phyloP scores from a whole-genome alignment of 2,797 vertebrate genomes.

The Enteromius argenteus region DNA sequence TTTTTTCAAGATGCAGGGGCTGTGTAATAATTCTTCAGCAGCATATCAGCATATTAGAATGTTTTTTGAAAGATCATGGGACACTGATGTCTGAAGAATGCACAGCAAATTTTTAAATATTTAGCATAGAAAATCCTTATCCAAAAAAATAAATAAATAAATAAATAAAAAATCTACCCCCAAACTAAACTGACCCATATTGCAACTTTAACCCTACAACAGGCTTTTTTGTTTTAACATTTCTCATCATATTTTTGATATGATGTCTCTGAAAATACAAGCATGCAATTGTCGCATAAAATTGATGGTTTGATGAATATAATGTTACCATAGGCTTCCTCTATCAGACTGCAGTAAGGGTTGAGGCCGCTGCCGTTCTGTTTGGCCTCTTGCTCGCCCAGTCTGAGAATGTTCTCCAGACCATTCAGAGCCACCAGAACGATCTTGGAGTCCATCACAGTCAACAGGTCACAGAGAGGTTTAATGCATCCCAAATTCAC shows the following conservation, averaged over 20 bases:
- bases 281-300: not conserved
- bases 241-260: not conserved
- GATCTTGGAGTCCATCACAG: constrained; percentile 99
- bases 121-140: not conserved
- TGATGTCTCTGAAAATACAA: not conserved
- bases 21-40: not conserved
- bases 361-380: constrained; percentile 87
- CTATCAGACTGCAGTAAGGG: constrained; percentile 95
- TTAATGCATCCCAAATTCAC: constrained; percentile 97
- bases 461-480: constrained; percentile 94
- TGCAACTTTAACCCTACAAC: not conserved
- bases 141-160: no score
- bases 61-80: not conserved
- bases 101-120: not conserved
- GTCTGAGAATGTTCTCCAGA: constrained; percentile 94
- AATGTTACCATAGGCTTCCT: constrained; percentile 93
- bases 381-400: constrained; percentile 95
- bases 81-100: not conserved
- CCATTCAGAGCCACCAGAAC: constrained; percentile 96
- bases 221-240: not conserved
- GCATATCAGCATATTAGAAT: not conserved
- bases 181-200: not conserved
- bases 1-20: not conserved
- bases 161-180: not conserved
- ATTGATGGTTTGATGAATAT: not conserved